Evolutionary conservation across 2,797 vertebrate species (phyloP), one percentile per base, ranked within the genome.

Genomic region (Enoplosus armatus): DNA sequence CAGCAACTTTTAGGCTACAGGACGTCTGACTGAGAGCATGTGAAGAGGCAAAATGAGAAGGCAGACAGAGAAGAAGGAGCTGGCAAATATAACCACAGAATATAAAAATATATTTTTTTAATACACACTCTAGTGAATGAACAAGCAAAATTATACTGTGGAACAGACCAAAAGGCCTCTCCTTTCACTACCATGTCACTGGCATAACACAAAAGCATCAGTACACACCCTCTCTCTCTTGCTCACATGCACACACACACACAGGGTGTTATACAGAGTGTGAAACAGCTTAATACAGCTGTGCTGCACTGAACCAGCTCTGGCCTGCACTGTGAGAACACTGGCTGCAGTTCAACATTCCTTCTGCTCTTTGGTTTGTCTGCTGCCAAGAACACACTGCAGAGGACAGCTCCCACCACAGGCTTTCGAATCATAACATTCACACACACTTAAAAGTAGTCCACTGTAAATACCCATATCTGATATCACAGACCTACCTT

Each of bases 331-430:
- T 91, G 89, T 90, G 90, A 93, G 90, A 93, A 91, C 75, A 86
- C 87, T 94, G 94, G 92, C 93, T 61, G 82, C 61, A 74, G 70
- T 87, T 93, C 91, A 92, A 94, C 92, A 94, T 93, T 94, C 93
- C 86, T 91, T 77, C 76, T 89, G 72, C 85, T 91, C 79, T 90
- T 74, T 79, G 81, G 88, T 86, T 90, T 76, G 86, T 83, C 75
- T 70, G 68, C 73, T 90, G 87, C 90, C 89, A 91, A 71, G 68
- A 90, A 79, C 79, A 87, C 86, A 83, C 75, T 81, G 82, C 80
- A 72, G 81, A 88, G 79, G 84, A 85, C 86, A 83, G 86, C 84
- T 89, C 87, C 85, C 75, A 86, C 79, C 81, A 75, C 84, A 83
- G 58, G 56, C 85, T 75, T 81, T 86, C 85, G n/a, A 88, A 72